phyloP scores from a whole-genome alignment of 2,888 invertebrate genomes.

The Minunthozetes semirufus region DNA sequence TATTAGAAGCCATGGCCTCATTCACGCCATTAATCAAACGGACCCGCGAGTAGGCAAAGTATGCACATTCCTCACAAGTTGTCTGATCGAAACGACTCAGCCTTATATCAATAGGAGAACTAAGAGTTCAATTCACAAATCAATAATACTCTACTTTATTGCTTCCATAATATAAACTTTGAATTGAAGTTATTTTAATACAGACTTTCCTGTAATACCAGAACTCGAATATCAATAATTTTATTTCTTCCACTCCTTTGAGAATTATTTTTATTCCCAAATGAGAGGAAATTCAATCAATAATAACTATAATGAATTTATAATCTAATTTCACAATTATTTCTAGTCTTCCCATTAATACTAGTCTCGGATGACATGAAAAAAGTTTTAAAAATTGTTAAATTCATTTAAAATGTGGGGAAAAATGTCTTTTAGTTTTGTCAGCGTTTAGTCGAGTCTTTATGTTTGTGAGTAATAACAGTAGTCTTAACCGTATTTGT shows the following conservation, averaged over 20 bases:
- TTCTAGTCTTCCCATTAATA: no score
- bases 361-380: no score
- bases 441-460: neutral
- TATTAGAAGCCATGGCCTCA: conserved; percentile 6
- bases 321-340: no score
- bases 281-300: neutral
- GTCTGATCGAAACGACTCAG: neutral
- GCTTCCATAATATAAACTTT: conserved; percentile 11
- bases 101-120: neutral
- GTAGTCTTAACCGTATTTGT: neutral
- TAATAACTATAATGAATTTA: neutral
- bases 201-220: neutral
- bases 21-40: conserved; percentile 20
- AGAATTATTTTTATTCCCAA: neutral
- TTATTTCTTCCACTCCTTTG: neutral
- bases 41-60: conserved; percentile 19
- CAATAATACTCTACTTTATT: conserved; percentile 21
- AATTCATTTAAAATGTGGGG: no score
- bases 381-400: no score
- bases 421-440: no score
- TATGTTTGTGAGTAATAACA: neutral
- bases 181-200: neutral
- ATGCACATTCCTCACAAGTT: conserved; percentile 23
- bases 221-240: conserved; percentile 2
- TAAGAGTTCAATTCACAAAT: conserved; percentile 16